Conservation (phyloP, 2,888 invertebrate genomes). For the Drosophila tanythrix region DNA sequence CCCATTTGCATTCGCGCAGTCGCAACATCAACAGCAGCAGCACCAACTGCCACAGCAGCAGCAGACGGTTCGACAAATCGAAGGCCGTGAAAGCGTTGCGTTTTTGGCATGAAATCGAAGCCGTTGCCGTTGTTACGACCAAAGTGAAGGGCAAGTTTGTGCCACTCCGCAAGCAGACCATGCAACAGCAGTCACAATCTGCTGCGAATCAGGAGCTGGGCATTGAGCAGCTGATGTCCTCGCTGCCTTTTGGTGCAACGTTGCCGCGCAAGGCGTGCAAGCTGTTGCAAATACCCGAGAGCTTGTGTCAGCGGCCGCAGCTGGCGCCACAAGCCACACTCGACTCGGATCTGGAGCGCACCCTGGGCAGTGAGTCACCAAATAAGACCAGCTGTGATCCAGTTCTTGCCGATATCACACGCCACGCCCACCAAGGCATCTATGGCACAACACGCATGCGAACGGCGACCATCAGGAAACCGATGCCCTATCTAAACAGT, state of each 20-base stretch:
- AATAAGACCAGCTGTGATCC: conserved; percentile 13
- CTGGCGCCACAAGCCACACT: conserved; percentile 51
- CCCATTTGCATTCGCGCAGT: conserved; percentile 67
- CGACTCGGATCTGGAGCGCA: conserved; percentile 60
- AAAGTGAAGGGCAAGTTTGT: conserved; percentile 60
- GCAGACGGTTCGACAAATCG: conserved; percentile 51
- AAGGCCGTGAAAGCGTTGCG: conserved; percentile 59
- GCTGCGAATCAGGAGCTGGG: conserved; percentile 40
- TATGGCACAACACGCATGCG: conserved; percentile 80
- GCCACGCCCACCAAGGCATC: conserved; percentile 69
- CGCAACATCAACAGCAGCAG: conserved; percentile 29
- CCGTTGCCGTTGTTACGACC: conserved; percentile 60
- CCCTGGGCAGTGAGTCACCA: conserved; percentile 35
- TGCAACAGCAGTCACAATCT: conserved; percentile 14
- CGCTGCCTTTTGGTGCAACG: conserved; percentile 72
- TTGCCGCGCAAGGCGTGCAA: conserved; percentile 83
- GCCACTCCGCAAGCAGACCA: conserved; percentile 49
- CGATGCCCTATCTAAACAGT: conserved; percentile 82
- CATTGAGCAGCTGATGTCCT: conserved; percentile 81
- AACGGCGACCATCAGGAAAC: conserved; percentile 82
- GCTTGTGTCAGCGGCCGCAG: conserved; percentile 46
- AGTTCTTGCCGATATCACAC: conserved; percentile 61
- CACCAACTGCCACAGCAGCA: conserved; percentile 27
- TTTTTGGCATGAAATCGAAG: conserved; percentile 69
- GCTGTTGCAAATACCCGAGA: conserved; percentile 82